Conservation (phyloP, 2,113 vertebrate genomes). For the human (Homo sapiens) region DNA sequence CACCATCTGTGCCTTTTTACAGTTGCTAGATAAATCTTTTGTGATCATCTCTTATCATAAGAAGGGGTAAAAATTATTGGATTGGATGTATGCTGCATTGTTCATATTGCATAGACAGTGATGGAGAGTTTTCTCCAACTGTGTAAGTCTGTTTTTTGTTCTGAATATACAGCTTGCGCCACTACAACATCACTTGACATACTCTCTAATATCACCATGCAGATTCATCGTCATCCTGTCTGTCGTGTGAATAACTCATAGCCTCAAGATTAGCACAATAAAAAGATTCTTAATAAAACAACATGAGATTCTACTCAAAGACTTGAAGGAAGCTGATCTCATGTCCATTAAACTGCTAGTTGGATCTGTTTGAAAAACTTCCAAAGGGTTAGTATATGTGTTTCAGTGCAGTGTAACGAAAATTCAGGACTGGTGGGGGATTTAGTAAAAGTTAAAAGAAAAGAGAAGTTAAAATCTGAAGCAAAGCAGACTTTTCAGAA, state of each 20-base stretch:
- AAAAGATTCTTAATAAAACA: conserved; percentile 30
- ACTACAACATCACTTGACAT: not conserved
- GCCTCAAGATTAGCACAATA: not conserved
- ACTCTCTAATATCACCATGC: not conserved
- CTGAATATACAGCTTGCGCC: not conserved
- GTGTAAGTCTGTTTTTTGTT: not conserved
- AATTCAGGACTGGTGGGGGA: not conserved
- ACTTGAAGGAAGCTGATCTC: conserved; percentile 33
- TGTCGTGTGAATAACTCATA: not conserved
- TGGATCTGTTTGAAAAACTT: conserved; percentile 32
- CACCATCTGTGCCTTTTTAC: not conserved
- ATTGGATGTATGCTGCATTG: not conserved
- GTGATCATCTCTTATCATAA: not conserved
- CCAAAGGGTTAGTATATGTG: not conserved
- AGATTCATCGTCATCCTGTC: not conserved
- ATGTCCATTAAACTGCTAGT: not conserved
- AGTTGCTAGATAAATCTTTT: not conserved
- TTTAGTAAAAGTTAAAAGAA: not conserved
- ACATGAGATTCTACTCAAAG: not conserved
- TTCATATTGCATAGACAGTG: not conserved
- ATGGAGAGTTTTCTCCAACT: not conserved
- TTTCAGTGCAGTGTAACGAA: not conserved
- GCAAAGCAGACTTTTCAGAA: not conserved
- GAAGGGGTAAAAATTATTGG: not conserved
- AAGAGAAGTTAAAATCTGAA: not conserved